These are phyloP conservation scores for Morone saxatilis DNA, from an alignment of 2,113 vertebrate species.

Conservation along the genomic window DNA sequence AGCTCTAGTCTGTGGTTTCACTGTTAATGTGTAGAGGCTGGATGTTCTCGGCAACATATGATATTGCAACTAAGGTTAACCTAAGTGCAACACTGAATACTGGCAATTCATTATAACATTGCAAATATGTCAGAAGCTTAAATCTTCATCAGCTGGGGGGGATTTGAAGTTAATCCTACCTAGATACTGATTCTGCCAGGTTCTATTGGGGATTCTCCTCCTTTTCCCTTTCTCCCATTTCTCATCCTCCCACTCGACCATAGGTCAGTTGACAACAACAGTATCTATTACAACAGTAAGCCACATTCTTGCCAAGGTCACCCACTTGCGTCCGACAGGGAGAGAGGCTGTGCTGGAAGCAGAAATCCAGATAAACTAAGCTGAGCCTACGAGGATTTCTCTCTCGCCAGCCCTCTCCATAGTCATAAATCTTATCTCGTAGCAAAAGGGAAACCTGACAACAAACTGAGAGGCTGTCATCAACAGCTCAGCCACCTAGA, in stretches of 20 bases:
- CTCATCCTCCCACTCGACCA: constrained; percentile 71
- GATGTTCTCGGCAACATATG: constrained; percentile 3
- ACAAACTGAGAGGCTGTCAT: constrained; percentile 74
- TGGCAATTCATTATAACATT: not conserved
- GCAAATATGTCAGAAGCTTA: constrained; percentile 6
- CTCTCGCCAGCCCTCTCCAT: constrained; percentile 63
- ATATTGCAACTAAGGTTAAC: not conserved
- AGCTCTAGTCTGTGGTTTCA: not conserved
- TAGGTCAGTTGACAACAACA: constrained; percentile 80
- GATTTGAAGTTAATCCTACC: constrained; percentile 28
- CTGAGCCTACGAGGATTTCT: constrained; percentile 75
- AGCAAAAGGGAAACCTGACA: constrained; percentile 74
- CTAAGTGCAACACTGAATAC: not conserved
- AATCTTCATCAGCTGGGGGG: not conserved
- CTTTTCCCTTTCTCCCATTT: constrained; percentile 48
- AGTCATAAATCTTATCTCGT: constrained; percentile 80
- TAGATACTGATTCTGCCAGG: constrained; percentile 12
- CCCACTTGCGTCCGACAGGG: constrained; percentile 59
- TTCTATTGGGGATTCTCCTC: constrained; percentile 20
- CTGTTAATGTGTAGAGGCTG: not conserved
- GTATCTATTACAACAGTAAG: constrained; percentile 85
- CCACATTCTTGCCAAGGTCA: constrained; percentile 87
- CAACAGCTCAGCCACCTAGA: constrained; percentile 66
- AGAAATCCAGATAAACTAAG: constrained; percentile 84
- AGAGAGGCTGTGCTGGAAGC: constrained; percentile 63